phyloP scores from a whole-genome alignment of 2,797 vertebrate genomes.

The Gymnopithys bicolor region DNA sequence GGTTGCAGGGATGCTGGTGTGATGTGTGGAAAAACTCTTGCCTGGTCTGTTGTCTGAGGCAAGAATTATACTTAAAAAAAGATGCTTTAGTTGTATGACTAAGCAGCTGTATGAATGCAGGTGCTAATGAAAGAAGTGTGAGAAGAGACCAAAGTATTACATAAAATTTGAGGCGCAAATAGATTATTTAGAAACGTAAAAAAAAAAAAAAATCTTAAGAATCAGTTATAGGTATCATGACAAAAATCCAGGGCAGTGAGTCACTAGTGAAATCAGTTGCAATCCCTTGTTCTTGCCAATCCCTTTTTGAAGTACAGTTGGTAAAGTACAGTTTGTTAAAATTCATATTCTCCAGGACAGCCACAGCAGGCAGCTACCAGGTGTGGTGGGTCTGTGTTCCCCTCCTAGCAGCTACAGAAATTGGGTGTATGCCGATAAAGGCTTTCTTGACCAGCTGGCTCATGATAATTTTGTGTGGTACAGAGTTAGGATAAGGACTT shows the following conservation, averaged over 20 bases:
- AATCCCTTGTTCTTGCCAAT: background rate
- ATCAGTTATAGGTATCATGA: background rate
- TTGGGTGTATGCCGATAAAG: background rate
- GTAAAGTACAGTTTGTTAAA: background rate
- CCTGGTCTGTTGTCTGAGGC: background rate
- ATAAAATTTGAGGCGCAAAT: accelerated
- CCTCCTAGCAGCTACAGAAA: background rate
- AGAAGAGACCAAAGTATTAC: background rate
- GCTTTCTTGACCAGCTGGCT: background rate
- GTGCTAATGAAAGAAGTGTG: background rate
- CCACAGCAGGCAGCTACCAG: background rate
- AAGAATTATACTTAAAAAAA: background rate
- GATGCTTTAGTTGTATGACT: background rate
- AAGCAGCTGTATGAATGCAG: background rate
- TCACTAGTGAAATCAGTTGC: background rate
- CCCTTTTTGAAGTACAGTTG: background rate
- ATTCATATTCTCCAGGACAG: background rate
- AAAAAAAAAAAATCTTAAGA: background rate
- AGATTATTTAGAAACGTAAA: background rate
- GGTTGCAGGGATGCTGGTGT: background rate
- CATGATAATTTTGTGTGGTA: background rate
- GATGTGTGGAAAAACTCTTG: accelerated
- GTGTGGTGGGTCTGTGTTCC: background rate
- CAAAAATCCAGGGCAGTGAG: background rate
- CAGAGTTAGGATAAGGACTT: background rate